phyloP scores from a whole-genome alignment of 2,113 vertebrate species.

The Ardeotis arabs region DNA sequence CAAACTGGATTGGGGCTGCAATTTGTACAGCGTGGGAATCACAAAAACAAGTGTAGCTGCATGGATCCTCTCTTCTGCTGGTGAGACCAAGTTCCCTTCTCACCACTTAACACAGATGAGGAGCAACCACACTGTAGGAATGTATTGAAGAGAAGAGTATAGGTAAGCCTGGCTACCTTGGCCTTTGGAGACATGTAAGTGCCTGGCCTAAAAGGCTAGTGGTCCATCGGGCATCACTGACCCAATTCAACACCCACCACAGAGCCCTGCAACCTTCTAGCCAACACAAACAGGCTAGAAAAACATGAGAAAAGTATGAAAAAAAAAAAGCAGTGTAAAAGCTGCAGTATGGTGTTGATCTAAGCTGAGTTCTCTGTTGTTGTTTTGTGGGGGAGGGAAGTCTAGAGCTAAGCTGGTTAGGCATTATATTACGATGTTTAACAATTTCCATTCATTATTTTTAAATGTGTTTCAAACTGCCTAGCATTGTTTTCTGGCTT shows the following conservation, averaged over 20 bases:
- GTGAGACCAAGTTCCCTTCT: background rate
- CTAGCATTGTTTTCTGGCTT: constrained; percentile 10
- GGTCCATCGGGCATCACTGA: rapidly evolving
- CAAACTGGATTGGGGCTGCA: background rate
- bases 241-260: background rate
- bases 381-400: background rate
- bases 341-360: background rate
- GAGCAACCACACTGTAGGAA: background rate
- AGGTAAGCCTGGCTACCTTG: background rate
- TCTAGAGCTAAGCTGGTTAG: background rate
- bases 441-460: background rate
- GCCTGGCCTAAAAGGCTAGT: background rate
- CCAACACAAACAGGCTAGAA: background rate
- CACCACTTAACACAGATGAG: background rate
- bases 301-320: background rate
- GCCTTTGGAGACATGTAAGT: background rate
- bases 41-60: background rate
- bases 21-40: background rate
- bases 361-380: background rate
- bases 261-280: background rate
- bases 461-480: background rate
- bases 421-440: background rate
- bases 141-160: background rate
- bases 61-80: background rate
- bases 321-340: background rate